Base-by-base conservation (phyloP, 92 coral and sea anemone genomes). In the Galaxea fascicularis region DNA sequence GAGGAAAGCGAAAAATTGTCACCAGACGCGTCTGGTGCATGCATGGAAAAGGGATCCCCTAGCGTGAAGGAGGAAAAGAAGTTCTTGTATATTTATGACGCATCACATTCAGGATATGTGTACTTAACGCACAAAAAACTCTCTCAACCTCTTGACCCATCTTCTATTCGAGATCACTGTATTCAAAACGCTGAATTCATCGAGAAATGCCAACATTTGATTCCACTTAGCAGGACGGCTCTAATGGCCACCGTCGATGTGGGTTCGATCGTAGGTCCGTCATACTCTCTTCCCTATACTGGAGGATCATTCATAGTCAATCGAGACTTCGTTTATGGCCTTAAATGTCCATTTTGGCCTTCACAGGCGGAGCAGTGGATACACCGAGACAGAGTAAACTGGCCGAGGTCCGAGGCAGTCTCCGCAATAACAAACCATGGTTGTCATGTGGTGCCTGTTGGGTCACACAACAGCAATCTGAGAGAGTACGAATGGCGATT, bases 261-360 rank as follows among this genome's bases (percentile, higher is more conserved):
- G 0, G 92, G 91, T 15, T 56, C 65, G 22, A 86, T 93, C 29
- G 64, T 82, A 10, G 94, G 94, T 4, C 96, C 96, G 3, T 90
- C 96, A 22, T 93, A 70, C 21, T 90, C 92, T 17, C 88, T 87
- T 25, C 87, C 87, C 0, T 66, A 49, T 41, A 29, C 81, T 8
- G 86, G 88, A 5, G 87, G 92, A 10, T 5, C 86, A 26, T 84
- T 74, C 58, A 64, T 0, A 26, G 51, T 90, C 7, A 65, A 87
- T 71, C 96, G 94, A 18, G 96, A 93, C 81, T 93, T 93, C 72
- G 96, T 93, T 13, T 93, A 90, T 65, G 85, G 96, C 21, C 80
- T 93, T 29, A 93, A 81, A 90, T 93, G 96, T 77, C 66, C 65
- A 21, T 85, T 82, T 46, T 93, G 96, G 94, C 96, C 96, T 46